Evolutionary conservation across 2,888 invertebrate species (phyloP).

Genomic region (Drosophila prolongata): DNA sequence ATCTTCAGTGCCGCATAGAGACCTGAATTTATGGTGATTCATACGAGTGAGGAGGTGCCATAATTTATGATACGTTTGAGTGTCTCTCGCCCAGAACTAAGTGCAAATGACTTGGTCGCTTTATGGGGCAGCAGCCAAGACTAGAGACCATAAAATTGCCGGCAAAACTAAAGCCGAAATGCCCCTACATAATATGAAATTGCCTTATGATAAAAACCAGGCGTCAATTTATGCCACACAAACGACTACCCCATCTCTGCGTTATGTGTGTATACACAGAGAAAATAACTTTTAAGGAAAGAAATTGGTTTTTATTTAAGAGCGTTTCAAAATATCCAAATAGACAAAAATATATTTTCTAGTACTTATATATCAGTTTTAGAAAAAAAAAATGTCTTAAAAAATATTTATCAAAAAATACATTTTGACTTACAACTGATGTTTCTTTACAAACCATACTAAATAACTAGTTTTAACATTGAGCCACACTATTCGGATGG

Average conservation of each 20-base stretch:
- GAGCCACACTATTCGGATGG: no score
- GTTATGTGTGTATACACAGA: constrained; percentile 3
- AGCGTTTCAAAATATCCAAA: background rate
- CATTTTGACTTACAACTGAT: no score
- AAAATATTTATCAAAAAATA: no score
- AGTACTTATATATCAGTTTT: no score
- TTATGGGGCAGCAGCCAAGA: constrained; percentile 52
- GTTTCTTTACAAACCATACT: no score
- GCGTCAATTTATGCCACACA: constrained; percentile 68
- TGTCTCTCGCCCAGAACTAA: constrained; percentile 53
- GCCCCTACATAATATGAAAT: constrained; percentile 69
- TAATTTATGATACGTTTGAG: constrained; percentile 59
- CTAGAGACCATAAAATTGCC: constrained; percentile 59
- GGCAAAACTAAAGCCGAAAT: constrained; percentile 56
- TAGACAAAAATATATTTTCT: no score
- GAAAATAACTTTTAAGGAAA: background rate
- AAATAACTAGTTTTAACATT: no score
- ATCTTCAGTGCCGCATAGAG: constrained; percentile 17
- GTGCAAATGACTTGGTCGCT: constrained; percentile 68
- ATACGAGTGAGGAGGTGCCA: constrained; percentile 53
- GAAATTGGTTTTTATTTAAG: background rate
- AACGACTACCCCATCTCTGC: constrained; percentile 12
- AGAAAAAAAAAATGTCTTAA: no score
- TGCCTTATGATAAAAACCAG: constrained; percentile 70
- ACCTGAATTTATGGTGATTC: constrained; percentile 36